These are phyloP conservation scores for Cephus cinctus DNA, from an alignment of 1,140 invertebrate species.

Conservation along the genomic window DNA sequence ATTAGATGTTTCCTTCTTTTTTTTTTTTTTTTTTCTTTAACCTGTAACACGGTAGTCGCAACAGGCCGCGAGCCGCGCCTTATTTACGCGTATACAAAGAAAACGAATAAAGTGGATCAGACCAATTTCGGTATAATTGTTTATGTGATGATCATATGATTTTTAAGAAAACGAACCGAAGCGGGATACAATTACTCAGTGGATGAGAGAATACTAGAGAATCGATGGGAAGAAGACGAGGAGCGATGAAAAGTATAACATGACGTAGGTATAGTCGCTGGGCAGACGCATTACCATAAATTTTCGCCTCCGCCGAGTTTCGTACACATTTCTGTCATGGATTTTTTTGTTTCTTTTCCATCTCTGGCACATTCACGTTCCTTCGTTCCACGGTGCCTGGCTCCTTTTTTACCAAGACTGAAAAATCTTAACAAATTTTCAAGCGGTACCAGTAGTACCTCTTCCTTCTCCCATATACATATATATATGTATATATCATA, in stretches of 20 bases:
- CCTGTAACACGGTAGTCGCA: background rate
- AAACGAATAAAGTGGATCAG: no score
- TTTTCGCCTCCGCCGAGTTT: slow-evolving; percentile 18
- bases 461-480: no score
- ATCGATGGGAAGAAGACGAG: slow-evolving; percentile 4
- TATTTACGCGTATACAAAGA: no score
- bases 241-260: slow-evolving; percentile 8
- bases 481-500: no score
- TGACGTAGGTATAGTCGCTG: background rate
- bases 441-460: no score
- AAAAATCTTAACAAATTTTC: background rate
- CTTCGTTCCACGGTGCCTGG: background rate
- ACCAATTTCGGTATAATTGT: no score
- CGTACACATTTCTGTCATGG: background rate
- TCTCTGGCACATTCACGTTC: slow-evolving; percentile 9
- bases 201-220: background rate
- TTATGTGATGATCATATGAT: no score
- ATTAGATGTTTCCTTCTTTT: background rate
- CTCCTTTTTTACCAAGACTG: no score
- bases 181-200: no score
- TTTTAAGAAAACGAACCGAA: no score
- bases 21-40: background rate
- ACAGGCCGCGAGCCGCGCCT: no score
- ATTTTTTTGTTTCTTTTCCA: background rate
- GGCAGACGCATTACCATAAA: slow-evolving; percentile 23